Evolutionary conservation across 2,113 vertebrate species (phyloP).

Genomic region (Ia io): DNA sequence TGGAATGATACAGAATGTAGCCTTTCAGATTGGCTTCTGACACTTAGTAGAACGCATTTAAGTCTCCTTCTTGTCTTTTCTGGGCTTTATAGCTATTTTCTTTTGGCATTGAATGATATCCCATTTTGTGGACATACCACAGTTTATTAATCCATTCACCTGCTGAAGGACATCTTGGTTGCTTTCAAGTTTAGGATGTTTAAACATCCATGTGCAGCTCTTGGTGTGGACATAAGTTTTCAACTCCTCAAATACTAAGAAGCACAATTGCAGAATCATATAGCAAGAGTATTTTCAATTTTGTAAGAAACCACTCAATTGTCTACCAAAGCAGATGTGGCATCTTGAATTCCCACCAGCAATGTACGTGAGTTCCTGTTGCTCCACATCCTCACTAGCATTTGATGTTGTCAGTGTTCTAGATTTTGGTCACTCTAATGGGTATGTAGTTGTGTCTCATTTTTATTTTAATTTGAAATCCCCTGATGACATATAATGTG

Average conservation of each 20-base stretch:
- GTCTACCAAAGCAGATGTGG: not conserved
- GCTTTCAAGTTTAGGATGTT: not conserved
- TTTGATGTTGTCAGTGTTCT: not conserved
- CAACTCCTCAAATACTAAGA: not conserved
- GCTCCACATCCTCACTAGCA: not conserved
- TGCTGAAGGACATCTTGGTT: not conserved
- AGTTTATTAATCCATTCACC: not conserved
- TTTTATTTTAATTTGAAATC: not conserved
- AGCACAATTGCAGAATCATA: not conserved
- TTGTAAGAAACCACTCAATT: not conserved
- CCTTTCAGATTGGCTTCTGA: not conserved
- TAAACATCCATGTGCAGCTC: not conserved
- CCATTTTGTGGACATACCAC: not conserved
- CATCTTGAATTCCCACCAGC: not conserved
- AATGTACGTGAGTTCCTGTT: not conserved
- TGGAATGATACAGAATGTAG: not conserved
- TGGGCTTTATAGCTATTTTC: not conserved
- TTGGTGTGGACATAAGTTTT: not conserved
- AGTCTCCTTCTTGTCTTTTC: not conserved
- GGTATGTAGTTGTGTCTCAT: not conserved
- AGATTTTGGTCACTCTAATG: not conserved
- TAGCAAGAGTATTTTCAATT: not conserved
- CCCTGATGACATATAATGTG: not conserved
- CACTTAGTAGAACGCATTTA: not conserved
- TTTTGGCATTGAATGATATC: not conserved